Conservation (phyloP, 2,797 vertebrate genomes). For the Coendou prehensilis region DNA sequence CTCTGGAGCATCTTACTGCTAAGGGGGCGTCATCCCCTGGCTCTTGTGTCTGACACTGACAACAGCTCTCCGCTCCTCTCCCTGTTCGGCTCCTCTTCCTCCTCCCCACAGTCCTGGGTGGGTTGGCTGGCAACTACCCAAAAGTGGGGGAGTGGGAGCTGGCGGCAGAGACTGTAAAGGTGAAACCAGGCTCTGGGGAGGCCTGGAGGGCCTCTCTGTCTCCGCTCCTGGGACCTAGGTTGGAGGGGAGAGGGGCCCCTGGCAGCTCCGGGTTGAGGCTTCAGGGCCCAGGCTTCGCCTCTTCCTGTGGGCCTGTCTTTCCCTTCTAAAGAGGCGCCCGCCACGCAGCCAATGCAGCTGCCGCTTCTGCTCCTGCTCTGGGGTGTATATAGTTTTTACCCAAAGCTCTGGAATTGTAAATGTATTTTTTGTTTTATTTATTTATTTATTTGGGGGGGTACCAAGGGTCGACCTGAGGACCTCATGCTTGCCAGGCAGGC, state of each 20-base stretch:
- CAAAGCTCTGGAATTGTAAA: conserved; percentile 86
- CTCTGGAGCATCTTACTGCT: conserved; percentile 25
- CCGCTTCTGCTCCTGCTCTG: conserved; percentile 49
- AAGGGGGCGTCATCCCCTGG: conserved; percentile 46
- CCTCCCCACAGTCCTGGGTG: background rate
- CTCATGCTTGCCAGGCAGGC: no score
- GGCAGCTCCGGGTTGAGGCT: conserved; percentile 77
- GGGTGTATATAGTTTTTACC: conserved; percentile 87
- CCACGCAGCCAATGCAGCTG: background rate
- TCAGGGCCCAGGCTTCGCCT: conserved; percentile 8
- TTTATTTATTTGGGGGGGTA: no score
- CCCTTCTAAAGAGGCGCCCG: conserved; percentile 63
- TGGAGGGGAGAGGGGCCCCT: conserved; percentile 26
- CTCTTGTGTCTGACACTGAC: background rate
- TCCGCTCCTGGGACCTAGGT: conserved; percentile 9
- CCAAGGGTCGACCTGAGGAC: no score
- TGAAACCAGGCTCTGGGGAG: background rate
- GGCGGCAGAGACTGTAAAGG: background rate
- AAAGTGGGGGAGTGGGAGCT: background rate
- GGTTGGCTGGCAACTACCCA: background rate
- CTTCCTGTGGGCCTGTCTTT: conserved; percentile 59
- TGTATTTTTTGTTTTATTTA: background rate
- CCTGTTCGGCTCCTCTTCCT: background rate
- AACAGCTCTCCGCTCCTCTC: background rate
- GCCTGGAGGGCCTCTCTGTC: conserved; percentile 55